Conservation (phyloP, 2,888 invertebrate species). For the Thereva unica region DNA sequence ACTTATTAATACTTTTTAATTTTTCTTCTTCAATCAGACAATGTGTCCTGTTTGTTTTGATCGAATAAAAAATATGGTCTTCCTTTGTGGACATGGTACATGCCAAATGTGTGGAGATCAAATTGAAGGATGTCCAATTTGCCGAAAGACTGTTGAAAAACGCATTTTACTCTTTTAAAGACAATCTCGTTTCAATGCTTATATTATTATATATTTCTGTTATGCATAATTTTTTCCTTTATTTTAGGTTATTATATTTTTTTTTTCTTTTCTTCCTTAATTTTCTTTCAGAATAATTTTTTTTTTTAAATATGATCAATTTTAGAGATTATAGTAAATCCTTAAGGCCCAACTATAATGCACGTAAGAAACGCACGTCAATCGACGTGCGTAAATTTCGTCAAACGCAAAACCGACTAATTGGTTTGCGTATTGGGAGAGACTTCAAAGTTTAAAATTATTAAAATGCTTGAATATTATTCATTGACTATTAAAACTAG, state of each 20-base stretch:
- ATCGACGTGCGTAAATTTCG: too few relatives aligned
- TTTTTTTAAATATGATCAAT: too few relatives aligned
- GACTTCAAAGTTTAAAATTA: too few relatives aligned
- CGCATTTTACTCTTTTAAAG: slow-evolving; percentile 86
- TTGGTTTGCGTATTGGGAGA: too few relatives aligned
- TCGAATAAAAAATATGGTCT: slow-evolving; percentile 97
- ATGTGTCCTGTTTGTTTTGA: slow-evolving; percentile 99
- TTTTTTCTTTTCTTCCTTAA: too few relatives aligned
- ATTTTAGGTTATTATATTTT: slow-evolving; percentile 35
- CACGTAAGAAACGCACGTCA: too few relatives aligned
- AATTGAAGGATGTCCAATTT: slow-evolving; percentile 96
- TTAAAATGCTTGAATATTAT: too few relatives aligned
- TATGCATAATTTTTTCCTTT: background rate
- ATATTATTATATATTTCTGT: slow-evolving; percentile 3
- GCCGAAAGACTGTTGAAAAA: slow-evolving; percentile 94
- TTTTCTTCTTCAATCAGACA: slow-evolving; percentile 67
- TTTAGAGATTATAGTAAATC: too few relatives aligned
- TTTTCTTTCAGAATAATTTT: too few relatives aligned
- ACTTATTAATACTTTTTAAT: slow-evolving; percentile 24
- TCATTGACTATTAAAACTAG: too few relatives aligned
- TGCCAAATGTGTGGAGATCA: slow-evolving; percentile 99
- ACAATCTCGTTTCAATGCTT: background rate
- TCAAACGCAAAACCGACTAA: too few relatives aligned
- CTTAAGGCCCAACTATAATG: too few relatives aligned
- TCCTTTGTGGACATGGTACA: slow-evolving; percentile 95